Evolutionary conservation across 2,113 vertebrate genomes (phyloP), one percentile per base, ranked within the genome.

Genomic region (Sterrhoptilus dennistouni): DNA sequence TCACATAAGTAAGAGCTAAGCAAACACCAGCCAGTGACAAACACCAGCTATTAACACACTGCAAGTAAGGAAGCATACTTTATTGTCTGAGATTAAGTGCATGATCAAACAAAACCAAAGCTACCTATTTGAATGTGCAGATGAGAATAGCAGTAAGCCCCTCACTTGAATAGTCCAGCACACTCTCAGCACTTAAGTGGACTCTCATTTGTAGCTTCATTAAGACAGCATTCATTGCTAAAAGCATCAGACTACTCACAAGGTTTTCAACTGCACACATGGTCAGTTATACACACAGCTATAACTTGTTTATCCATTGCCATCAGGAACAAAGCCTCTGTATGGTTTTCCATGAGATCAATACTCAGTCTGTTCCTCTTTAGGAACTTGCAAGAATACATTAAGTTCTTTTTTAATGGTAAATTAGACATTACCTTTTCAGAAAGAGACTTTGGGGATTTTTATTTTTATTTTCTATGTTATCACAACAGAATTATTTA

Each of bases 101-200:
- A 47, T 8, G 18, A 69, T 49, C 56, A 84, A 89, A 89, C 40
- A 94, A 91, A 95, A 75, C 18, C 72, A 89, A 80, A 82, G 29
- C 31, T 9, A 68, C 25, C 12, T 38, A 68, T 53, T 20, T 63
- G 25, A 89, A 69, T 1, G 4, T 0, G 2, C 22, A 70, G 22
- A 44, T 50, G 24, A 78, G 24, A 90, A 81, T 0, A 72, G 19
- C 16, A 68, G 22, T 35, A 60, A 61, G 8, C 9, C 24, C 35
- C 71, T 70, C 0, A 0, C 12, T 29, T 74, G 36, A 49, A 21
- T 45, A 80, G 50, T 42, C 61, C 38, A 36, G 31, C 0, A 0
- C 10, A 31, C 12, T n/a, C 35, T 22, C 33, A 17, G 0, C 3
- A 71, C 14, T 74, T 49, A 35, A 63, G 10, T 1, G 3, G 25